Base-by-base conservation (phyloP, 2,888 invertebrate genomes). In the Cerastoderma edule region DNA sequence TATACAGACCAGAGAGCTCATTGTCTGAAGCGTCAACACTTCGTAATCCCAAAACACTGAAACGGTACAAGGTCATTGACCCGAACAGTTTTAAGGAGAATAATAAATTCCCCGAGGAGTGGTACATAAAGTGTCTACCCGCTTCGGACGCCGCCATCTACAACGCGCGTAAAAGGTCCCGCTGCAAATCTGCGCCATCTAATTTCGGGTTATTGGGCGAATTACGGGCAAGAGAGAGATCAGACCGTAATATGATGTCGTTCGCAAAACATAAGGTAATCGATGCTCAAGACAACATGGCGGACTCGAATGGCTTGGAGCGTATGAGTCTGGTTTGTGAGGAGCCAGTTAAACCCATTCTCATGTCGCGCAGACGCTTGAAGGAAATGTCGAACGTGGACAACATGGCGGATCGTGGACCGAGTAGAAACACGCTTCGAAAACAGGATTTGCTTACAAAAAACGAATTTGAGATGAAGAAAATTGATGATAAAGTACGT, bases 371-470 rank as follows among this genome's bases (percentile, higher is more conserved):
- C 2, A 79, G 86, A 67, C 69, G 81, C 44, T 67, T 85, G 57
- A 86, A 78, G 72, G 83, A 85, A 80, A 71, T 86, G 27, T 78
- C 85, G 19, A 76, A 83, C 57, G 69, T 75, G n/a, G 80, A 85
- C 24, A 83, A 79, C 33, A 44, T 75, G 10, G 73, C 75, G 6
- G 85, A 86, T 57, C 64, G 79, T 39, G 83, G 81, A 28, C 81
- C 83, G 5, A 86, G 79, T 67, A 72, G 83, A 75, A 79, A 80
- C 46, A 79, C 79, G 1, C 19, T 64, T 32, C 39, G 72, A 65
- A 75, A 75, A 65, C 75, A 72, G 39, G 69, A 67, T 24, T 67
- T 79, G 19, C 69, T 67, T 63, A 48, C 44, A 10, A n/a, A 64
- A 27, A 72, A 79, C 63, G 60, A 64, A 44, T 13, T 39, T 27